phyloP scores from a whole-genome alignment of 2,113 vertebrate species.

The Acanthisitta chloris region DNA sequence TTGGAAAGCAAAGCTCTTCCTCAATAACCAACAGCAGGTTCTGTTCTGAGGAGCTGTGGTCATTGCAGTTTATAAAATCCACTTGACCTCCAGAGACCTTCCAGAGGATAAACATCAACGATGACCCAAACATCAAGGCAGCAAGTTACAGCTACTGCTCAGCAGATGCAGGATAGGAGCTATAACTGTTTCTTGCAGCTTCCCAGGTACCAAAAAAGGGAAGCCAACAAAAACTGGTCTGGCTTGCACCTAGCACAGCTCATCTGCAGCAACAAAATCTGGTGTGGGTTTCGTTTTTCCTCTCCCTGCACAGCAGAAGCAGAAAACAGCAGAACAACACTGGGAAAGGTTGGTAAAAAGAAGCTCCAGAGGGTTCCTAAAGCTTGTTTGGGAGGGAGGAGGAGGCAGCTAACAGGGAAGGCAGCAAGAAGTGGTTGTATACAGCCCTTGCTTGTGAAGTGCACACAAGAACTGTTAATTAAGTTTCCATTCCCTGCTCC shows the following conservation, averaged over 20 bases:
- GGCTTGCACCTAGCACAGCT: background rate
- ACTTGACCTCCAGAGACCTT: background rate
- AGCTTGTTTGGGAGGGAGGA: background rate
- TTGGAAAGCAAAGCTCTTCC: background rate
- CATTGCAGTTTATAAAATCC: background rate
- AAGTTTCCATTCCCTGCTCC: conserved; percentile 4
- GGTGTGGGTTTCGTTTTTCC: background rate
- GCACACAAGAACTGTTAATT: background rate
- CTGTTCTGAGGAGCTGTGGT: background rate
- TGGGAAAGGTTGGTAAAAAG: background rate
- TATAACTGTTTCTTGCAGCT: background rate
- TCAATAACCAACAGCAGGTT: background rate
- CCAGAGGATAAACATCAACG: background rate
- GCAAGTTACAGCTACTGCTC: background rate
- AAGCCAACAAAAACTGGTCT: background rate
- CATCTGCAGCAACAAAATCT: background rate
- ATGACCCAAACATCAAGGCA: accelerated
- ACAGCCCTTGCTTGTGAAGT: background rate
- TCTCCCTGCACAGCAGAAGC: background rate
- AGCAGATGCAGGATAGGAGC: background rate
- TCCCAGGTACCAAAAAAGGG: background rate
- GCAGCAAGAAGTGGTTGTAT: background rate
- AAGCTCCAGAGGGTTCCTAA: background rate
- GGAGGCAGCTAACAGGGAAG: background rate
- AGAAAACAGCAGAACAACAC: background rate